Percentiles rank a stretch among this genome's conserved stretches.
Conservation (phyloP, 2,113 vertebrate species). For the Protomyctophum bolini region DNA sequence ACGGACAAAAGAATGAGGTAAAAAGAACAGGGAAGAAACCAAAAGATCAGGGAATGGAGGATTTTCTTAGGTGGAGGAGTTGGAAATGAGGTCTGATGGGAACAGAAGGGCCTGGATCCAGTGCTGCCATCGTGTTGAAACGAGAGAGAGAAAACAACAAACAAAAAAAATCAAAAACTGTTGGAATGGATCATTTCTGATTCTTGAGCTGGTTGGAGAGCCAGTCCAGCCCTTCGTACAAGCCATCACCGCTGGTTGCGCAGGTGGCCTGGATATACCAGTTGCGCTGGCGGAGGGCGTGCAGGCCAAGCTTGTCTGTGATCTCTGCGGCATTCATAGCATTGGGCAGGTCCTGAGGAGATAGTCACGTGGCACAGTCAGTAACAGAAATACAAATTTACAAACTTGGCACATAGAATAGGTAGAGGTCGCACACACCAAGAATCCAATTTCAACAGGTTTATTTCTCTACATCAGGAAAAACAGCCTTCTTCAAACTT, state of each 20-base stretch:
- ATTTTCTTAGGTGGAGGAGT: slow-evolving; percentile 41
- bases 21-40: slow-evolving; percentile 21
- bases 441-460: not conserved
- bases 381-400: not conserved
- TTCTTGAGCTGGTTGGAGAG: slow-evolving; percentile 87
- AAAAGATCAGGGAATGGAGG: slow-evolving; percentile 29
- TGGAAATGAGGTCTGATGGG: slow-evolving; percentile 42
- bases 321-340: slow-evolving; percentile 88
- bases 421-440: not conserved
- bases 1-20: slow-evolving; percentile 32
- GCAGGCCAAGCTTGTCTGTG: slow-evolving; percentile 86
- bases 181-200: slow-evolving; percentile 86
- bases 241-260: slow-evolving; percentile 85
- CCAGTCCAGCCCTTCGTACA: slow-evolving; percentile 87
- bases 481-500: not conserved
- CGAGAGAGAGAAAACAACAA: slow-evolving; percentile 58
- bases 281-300: slow-evolving; percentile 82
- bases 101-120: slow-evolving; percentile 62
- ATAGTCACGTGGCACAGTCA: not conserved
- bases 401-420: not conserved
- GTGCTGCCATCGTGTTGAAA: slow-evolving; percentile 72
- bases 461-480: not conserved
- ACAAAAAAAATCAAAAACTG: slow-evolving; percentile 58
- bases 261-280: slow-evolving; percentile 90
- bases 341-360: slow-evolving; percentile 83